phyloP scores from a whole-genome alignment of 2,113 vertebrate genomes.

The Pica pica region DNA sequence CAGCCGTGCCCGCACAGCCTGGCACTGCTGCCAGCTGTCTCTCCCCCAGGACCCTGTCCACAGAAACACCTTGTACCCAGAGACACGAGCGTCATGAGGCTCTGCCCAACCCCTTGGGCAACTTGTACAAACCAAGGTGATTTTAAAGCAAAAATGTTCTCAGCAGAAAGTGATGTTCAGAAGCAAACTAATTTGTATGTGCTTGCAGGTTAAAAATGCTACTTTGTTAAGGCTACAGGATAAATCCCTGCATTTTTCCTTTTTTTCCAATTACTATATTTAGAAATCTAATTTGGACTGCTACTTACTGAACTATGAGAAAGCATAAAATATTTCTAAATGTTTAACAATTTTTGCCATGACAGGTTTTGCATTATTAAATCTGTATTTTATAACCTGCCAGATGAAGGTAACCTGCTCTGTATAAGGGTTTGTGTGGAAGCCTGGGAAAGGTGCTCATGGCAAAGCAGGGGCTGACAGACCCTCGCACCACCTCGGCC shows the following conservation, averaged over 20 bases:
- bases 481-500: background rate
- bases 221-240: background rate
- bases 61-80: accelerated
- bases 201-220: background rate
- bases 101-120: background rate
- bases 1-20: accelerated
- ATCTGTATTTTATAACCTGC: background rate
- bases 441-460: background rate
- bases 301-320: background rate
- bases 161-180: background rate
- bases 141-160: background rate
- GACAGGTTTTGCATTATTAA: background rate
- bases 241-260: background rate
- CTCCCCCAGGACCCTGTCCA: background rate
- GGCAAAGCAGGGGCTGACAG: background rate
- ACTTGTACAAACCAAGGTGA: background rate
- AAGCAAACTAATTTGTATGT: background rate
- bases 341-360: background rate
- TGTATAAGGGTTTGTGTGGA: accelerated
- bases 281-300: background rate
- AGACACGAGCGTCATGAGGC: accelerated
- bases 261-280: background rate
- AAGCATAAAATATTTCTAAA: background rate
- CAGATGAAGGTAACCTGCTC: background rate
- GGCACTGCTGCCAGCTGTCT: background rate